Conservation (phyloP, 2,113 vertebrate species). For the Onychorhynchus coronatus region DNA sequence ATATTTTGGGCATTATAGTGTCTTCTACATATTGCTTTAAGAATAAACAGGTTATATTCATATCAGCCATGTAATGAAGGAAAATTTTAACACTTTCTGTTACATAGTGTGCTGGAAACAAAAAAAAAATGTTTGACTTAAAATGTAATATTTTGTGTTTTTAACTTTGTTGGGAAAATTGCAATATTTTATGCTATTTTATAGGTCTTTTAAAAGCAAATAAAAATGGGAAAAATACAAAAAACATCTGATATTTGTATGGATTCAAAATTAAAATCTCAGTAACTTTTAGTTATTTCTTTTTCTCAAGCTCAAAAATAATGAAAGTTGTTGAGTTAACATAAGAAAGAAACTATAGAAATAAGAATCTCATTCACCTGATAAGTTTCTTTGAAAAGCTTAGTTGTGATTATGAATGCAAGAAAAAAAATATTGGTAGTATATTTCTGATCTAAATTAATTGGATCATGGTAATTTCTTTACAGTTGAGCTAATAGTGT, state of each 20-base stretch:
- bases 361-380: neutral
- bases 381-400: neutral
- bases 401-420: neutral
- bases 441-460: neutral
- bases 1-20: neutral
- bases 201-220: neutral
- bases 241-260: accelerated
- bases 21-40: neutral
- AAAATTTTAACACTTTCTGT: neutral
- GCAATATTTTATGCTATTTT: neutral
- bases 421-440: neutral
- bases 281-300: neutral
- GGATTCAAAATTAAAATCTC: neutral
- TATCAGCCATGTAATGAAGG: neutral
- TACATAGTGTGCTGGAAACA: neutral
- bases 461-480: neutral
- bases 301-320: neutral
- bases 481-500: neutral
- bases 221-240: neutral
- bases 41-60: neutral
- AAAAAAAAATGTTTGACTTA: neutral
- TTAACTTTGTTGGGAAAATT: neutral
- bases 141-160: neutral
- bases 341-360: neutral
- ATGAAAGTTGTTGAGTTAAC: neutral